Evolutionary conservation across 2,888 invertebrate species (phyloP).

Genomic region (Cephalotes varians): DNA sequence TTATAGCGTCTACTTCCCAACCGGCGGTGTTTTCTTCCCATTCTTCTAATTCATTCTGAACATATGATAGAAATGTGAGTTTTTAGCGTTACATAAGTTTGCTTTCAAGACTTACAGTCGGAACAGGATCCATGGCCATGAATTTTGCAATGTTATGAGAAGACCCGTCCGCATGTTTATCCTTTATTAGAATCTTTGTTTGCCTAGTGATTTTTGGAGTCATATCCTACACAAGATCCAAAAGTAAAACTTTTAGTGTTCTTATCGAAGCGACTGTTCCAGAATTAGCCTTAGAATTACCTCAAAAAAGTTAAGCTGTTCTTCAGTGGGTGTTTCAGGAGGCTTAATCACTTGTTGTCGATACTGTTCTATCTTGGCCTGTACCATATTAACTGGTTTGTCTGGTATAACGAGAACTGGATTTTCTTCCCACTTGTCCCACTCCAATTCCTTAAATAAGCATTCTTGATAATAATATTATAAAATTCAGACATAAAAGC

Average conservation of each 20-base stretch:
- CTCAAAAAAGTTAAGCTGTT: constrained; percentile 87
- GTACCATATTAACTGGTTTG: constrained; percentile 86
- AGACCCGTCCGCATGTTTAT: constrained; percentile 77
- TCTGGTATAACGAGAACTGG: constrained; percentile 83
- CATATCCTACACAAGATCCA: constrained; percentile 86
- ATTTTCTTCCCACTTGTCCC: constrained; percentile 89
- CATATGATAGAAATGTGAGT: constrained; percentile 9
- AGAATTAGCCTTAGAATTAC: constrained; percentile 76
- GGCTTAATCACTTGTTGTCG: constrained; percentile 87
- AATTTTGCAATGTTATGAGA: constrained; percentile 85
- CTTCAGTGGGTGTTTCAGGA: constrained; percentile 84
- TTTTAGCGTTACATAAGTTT: background rate
- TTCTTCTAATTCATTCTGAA: constrained; percentile 87
- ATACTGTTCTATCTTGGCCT: constrained; percentile 89
- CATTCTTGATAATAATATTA: constrained; percentile 64
- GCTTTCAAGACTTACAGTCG: constrained; percentile 81
- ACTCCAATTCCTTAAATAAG: constrained; percentile 84
- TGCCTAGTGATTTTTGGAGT: constrained; percentile 88
- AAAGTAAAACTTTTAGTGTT: constrained; percentile 42
- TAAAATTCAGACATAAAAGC: background rate
- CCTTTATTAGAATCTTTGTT: constrained; percentile 87
- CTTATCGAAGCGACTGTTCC: background rate
- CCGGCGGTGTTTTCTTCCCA: constrained; percentile 87
- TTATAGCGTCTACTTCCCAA: constrained; percentile 86
- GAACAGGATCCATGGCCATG: constrained; percentile 85